Conservation (phyloP, 2,113 vertebrate species). For the Clarias magur region DNA sequence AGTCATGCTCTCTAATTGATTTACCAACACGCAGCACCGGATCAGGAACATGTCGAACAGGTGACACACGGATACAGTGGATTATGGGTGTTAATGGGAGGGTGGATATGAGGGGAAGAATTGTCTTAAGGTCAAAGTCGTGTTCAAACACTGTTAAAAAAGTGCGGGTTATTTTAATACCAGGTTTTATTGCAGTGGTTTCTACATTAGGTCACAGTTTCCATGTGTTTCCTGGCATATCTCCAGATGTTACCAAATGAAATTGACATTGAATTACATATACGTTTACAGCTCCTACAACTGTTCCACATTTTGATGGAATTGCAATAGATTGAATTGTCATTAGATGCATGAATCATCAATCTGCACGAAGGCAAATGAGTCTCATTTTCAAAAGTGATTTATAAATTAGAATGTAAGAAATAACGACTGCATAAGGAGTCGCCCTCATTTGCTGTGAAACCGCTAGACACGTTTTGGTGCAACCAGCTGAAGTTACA, state of each 20-base stretch:
- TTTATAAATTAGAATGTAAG: not conserved
- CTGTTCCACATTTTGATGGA: not conserved
- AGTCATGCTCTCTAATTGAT: not conserved
- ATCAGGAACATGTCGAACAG: not conserved
- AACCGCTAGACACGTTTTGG: not conserved
- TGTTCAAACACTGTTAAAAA: not conserved
- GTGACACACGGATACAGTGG: not conserved
- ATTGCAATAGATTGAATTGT: not conserved
- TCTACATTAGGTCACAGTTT: not conserved
- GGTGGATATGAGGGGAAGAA: too few relatives aligned
- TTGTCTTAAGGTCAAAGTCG: not conserved
- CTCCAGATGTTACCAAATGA: not conserved
- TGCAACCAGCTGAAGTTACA: not conserved
- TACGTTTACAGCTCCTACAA: not conserved
- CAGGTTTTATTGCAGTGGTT: not conserved
- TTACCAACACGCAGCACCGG: not conserved
- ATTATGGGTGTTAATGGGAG: not conserved
- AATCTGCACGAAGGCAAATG: too few relatives aligned
- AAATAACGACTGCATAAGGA: not conserved
- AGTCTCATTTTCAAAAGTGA: not conserved
- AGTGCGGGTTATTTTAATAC: not conserved
- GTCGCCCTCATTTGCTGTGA: not conserved
- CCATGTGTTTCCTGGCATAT: not conserved
- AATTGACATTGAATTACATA: not conserved
- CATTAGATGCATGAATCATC: too few relatives aligned